Percentiles rank a stretch among this genome's conserved stretches.
Conservation (phyloP, 2,113 vertebrate species). For the Rutilus rutilus region DNA sequence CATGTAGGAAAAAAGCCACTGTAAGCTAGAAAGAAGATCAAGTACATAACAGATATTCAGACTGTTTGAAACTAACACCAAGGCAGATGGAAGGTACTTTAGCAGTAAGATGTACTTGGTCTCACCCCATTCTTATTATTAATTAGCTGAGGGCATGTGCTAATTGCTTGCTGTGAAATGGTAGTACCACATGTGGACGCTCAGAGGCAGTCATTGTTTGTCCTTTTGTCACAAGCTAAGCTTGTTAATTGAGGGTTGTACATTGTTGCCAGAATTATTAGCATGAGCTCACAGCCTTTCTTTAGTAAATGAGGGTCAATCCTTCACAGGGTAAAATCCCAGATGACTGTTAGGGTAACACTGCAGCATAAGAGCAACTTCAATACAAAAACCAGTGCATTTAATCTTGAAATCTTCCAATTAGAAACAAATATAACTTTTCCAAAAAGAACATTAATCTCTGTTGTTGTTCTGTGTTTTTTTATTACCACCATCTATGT, state of each 20-base stretch:
- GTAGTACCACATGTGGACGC: constrained; percentile 39
- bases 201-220: constrained; percentile 47
- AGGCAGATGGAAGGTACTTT: constrained; percentile 7
- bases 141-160: constrained; percentile 43
- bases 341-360: constrained; percentile 12
- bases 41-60: neutral
- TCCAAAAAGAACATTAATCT: neutral
- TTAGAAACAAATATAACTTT: neutral
- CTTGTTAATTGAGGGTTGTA: constrained; percentile 53
- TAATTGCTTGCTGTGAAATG: constrained; percentile 53
- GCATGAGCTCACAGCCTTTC: neutral
- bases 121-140: constrained; percentile 29
- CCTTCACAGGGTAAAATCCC: constrained; percentile 5
- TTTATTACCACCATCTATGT: neutral
- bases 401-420: neutral
- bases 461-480: neutral
- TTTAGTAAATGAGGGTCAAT: constrained; percentile 11
- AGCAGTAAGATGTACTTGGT: neutral
- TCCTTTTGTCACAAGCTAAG: constrained; percentile 28
- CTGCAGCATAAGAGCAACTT: neutral
- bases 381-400: neutral
- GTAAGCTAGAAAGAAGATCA: neutral
- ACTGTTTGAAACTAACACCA: neutral
- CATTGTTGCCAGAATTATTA: constrained; percentile 13
- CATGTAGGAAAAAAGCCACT: neutral